Conservation (phyloP, 2,888 invertebrate species). For the Orchesella flavescens region DNA sequence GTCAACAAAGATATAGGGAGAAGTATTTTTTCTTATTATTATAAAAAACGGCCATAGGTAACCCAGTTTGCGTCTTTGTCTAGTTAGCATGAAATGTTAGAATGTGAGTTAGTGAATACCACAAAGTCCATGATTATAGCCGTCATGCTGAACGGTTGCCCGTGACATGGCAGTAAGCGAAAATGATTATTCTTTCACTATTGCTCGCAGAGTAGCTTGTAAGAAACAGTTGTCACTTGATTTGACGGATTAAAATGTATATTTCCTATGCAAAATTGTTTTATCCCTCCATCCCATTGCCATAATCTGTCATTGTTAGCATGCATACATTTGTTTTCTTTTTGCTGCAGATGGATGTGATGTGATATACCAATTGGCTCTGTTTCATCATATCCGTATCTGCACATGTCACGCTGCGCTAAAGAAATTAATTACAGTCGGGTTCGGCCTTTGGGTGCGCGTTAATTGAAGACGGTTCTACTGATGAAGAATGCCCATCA, state of each 20-base stretch:
- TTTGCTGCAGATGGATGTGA: too few species aligned
- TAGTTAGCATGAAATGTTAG: neutral
- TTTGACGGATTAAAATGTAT: conserved; percentile 33
- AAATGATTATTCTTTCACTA: too few species aligned
- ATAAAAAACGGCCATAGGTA: too few species aligned
- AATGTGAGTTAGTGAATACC: too few species aligned
- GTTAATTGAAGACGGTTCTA: too few species aligned
- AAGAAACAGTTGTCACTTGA: neutral
- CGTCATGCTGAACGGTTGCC: neutral
- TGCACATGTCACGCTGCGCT: too few species aligned
- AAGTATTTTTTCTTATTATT: neutral
- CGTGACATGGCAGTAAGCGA: neutral
- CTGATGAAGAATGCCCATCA: too few species aligned
- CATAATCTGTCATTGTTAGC: neutral
- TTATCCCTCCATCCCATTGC: neutral
- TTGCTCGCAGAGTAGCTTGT: neutral
- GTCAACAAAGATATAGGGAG: conserved; percentile 2
- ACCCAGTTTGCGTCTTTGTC: neutral
- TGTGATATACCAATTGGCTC: neutral
- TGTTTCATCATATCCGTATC: too few species aligned
- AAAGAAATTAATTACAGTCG: too few species aligned
- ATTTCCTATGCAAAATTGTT: neutral
- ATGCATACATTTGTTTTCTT: too few species aligned
- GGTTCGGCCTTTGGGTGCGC: too few species aligned
- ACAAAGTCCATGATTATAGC: neutral